Base-by-base conservation (phyloP, 2,888 invertebrate species). In the Scaptomyza tumidula region DNA sequence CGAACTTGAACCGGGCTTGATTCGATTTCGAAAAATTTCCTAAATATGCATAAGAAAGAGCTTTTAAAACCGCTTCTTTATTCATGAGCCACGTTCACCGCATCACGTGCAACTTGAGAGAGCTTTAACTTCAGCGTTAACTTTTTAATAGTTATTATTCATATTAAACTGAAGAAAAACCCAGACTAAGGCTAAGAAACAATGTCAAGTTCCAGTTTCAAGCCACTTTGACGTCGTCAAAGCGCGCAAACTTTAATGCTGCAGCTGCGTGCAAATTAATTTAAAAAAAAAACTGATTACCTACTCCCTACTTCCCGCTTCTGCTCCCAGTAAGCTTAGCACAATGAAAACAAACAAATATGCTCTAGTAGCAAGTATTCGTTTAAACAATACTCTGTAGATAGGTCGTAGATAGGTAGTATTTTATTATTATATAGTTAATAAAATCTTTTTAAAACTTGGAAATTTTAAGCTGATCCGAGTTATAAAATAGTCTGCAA, bases 1-100 rank as follows among this genome's bases (percentile, higher is more conserved):
- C 86, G 75, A 67, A 71, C 86, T 78, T 88, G 86, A 85, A 88
- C 84, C 65, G 66, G 4, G 24, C 64, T 16, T 24, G 33, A 68
- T 68, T 48, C 27, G 31, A 68, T 68, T 49, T 66, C 56, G 9
- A 35, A 71, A 68, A 68, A 77, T 69, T 63, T 61, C 49, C 55
- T 43, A 59, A 71, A 52, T 45, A 11, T 31, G 62, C 31, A 29
- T 55, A 49, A 49, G 24, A 43, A 33, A 13, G 14, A 33, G 43
- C 43, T 39, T 39, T 50, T 60, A 1, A 19, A 31, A 56, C 16
- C 29, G 35, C 37, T 44, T 50, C 9, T 16, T 58, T 70, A 59
- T 27, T 27, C 24, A 52, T 33, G 45, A 59, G 58, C 62, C 69
- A 80, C 83, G 87, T 55, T 72, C 53, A n/a, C 6, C 6, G 13